These are phyloP conservation scores for Papilio glaucus DNA, from an alignment of 1,140 invertebrate genomes.

Conservation along the genomic window DNA sequence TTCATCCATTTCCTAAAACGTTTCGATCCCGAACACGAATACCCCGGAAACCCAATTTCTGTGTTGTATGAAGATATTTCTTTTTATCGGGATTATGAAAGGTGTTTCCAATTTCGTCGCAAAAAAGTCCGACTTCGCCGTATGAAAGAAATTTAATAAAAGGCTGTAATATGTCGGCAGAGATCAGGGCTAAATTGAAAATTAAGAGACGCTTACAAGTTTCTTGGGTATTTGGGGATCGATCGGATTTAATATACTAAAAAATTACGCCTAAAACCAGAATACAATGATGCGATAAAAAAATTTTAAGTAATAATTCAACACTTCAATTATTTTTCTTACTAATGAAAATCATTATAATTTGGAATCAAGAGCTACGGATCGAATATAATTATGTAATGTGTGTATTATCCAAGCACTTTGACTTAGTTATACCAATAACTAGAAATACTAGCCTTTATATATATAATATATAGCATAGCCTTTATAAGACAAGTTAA, in stretches of 20 bases:
- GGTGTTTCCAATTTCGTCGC: slow-evolving; percentile 78
- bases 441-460: too few relatives aligned
- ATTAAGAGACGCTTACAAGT: slow-evolving; percentile 59
- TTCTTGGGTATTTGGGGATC: slow-evolving; percentile 33
- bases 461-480: too few relatives aligned
- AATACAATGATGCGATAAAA: too few relatives aligned
- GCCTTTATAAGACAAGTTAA: too few relatives aligned
- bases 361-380: too few relatives aligned
- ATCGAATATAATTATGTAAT: too few relatives aligned
- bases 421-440: too few relatives aligned
- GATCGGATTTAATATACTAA: slow-evolving; percentile 18
- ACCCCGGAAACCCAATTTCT: slow-evolving; percentile 75
- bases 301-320: too few relatives aligned
- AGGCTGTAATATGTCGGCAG: slow-evolving; percentile 55
- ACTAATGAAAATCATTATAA: too few relatives aligned
- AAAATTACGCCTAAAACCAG: slow-evolving; percentile 6
- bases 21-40: slow-evolving; percentile 48
- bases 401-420: too few relatives aligned
- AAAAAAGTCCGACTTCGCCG: slow-evolving; percentile 63
- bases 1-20: slow-evolving; percentile 20
- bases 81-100: slow-evolving; percentile 51
- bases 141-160: slow-evolving; percentile 71
- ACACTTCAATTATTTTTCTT: too few relatives aligned
- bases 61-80: slow-evolving; percentile 73
- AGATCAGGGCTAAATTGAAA: slow-evolving; percentile 62